Base-by-base conservation (phyloP, 2,888 invertebrate genomes). In the Sarcophaga variegata region DNA sequence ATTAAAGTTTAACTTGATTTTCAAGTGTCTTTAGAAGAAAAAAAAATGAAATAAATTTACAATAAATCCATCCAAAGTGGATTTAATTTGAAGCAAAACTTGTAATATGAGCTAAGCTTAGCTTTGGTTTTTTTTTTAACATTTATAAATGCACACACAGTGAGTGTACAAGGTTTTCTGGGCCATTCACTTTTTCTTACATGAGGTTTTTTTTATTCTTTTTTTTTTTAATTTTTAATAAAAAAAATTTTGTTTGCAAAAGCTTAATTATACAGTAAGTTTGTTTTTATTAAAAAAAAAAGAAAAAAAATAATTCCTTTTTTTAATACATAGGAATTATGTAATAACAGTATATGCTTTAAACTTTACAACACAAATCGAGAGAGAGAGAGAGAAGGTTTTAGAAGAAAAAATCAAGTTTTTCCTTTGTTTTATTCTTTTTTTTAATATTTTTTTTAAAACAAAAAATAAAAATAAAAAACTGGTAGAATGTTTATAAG, bases 171-270 rank as follows among this genome's bases (percentile, higher is more conserved):
- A 77, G 80, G 80, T 72, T 85, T 85, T 76, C 45, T 76, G 80
- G 71, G 76, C 76, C 84, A 84, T 60, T 84, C 84, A 84, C 80
- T 84, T 76, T 75, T 85, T 54, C 54, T 69, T 45, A 47, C 54
- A 62, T 62, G 27, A 70, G 22, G 67, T 64, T 76, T 77, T 60
- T 83, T 45, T 45, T 22, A n/a, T 45, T 4, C 0, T 14, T 54
- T 2, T 54, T 54, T 54, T 14, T 49, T 49, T 49, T 22, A 20
- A 22, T 20, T 4, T 14, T 49, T 49, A 20, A 20, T 20, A 22
- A 22, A 37, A 37, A 27, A 37, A 37, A 6, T 37, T 37, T 8
- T 37, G 8, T 54, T 49, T 54, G 54, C 17, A 69, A 67, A 67
- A 69, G 27, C 74, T 54, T 74, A 63, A 37, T 74, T 70, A 47